Conservation (phyloP, 2,113 vertebrate genomes). For the Morone chrysops region DNA sequence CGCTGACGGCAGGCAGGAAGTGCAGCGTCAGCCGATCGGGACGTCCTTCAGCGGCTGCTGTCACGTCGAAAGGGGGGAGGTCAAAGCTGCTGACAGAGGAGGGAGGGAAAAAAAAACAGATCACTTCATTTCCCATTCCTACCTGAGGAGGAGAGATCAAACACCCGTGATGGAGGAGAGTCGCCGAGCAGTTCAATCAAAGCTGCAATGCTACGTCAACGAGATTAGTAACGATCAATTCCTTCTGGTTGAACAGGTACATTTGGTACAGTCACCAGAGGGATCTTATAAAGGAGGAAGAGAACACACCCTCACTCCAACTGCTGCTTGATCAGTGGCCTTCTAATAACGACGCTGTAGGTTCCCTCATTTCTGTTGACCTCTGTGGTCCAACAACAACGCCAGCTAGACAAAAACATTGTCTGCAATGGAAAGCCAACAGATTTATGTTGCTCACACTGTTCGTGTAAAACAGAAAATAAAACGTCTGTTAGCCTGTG, state of each 20-base stretch:
- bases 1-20: conserved; percentile 76
- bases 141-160: conserved; percentile 55
- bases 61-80: conserved; percentile 67
- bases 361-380: no score
- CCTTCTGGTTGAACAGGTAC: background rate
- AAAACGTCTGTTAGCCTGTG: no score
- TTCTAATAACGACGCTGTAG: no score
- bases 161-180: conserved; percentile 41
- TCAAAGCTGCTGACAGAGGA: conserved; percentile 79
- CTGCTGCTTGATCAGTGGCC: no score
- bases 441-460: no score
- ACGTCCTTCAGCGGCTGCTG: conserved; percentile 76
- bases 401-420: no score
- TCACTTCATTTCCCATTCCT: conserved; percentile 73
- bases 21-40: conserved; percentile 84
- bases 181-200: conserved; percentile 10
- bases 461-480: no score
- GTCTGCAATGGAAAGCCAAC: no score
- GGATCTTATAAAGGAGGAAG: no score
- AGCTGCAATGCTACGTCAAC: background rate
- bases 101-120: conserved; percentile 47
- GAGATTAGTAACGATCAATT: conserved; percentile 1
- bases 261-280: background rate
- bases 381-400: no score
- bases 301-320: no score